Evolutionary conservation across 2,113 vertebrate genomes (phyloP), one percentile per base, ranked within the genome.

Genomic region (Lonchura striata): DNA sequence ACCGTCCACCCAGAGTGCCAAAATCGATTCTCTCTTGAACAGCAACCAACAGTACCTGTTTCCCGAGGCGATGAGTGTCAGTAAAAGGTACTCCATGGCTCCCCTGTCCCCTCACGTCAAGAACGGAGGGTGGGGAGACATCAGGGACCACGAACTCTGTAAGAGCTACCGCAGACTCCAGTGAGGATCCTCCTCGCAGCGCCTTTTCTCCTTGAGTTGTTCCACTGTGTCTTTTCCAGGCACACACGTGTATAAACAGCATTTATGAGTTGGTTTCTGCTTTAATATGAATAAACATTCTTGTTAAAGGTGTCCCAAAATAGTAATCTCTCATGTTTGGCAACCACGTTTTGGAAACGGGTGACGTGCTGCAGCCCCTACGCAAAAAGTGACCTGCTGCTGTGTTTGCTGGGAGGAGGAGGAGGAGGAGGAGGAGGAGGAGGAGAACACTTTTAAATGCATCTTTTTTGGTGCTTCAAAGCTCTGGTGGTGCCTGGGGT

Each of bases 131-230:
- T 99, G 99, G 99, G 99, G 99, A 30, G 99, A 99, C 82, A 99
- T 99, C 96, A 98, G 99, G 98, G 99, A 99, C 98, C 99, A 99
- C 49, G 99, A 99, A 98, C 99, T 99, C 97, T 99, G 99, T 97
- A 99, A 99, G 97, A 99, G 99, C 93, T 99, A 99, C 88, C 98
- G 98, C 96, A 98, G 99, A 96, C 98, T 99, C 97, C 99, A 99
- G 98, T 99, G 98, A 99, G 91, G 95, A 56, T 7, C 69, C 4
- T 57, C n/a, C 70, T 86, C 52, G 8, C 79, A 7, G 96, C 97
- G 94, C 83, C 86, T 96, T 90, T 71, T 25, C 78, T 93, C 91
- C 96, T 91, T 83, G 82, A 97, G 59, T 94, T 90, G 96, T 88
- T 57, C 93, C 92, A 6, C 94, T 33, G 76, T 85, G 92, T 80